Evolutionary conservation across 2,797 vertebrate species (phyloP), one percentile per base, ranked within the genome.

Genomic region (Vireo griseus): DNA sequence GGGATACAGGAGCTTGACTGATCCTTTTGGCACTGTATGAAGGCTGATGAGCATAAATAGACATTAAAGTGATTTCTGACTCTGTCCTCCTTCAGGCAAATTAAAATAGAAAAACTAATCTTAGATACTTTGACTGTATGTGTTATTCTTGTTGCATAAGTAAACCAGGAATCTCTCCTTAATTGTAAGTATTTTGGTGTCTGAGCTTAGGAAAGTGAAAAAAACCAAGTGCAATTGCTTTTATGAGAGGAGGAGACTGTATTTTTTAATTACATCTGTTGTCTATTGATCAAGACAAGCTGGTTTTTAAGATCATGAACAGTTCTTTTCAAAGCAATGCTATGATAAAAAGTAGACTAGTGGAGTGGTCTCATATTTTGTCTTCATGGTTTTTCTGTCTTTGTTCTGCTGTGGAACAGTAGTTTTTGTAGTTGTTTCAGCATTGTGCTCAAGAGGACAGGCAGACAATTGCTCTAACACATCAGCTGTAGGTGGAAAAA

Each of bases 381-480:
- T 91, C 85, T 92, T 81, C 76, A 1, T 92, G 81, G 6, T 42
- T 96, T 92, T 94, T 91, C 78, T 84, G 52, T 63, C 91, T 95
- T 94, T 95, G 76, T 91, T 96, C 95, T 96, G 69, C 66, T 71
- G 37, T 24, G 31, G 58, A 91, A 76, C 6, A 7, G 84, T 91
- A 92, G 73, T 66, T 92, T 95, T 92, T 94, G 67, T 94, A 90
- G 79, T 85, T 90, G 89, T 91, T 96, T 91, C 87, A 91, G 79
- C 62, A 84, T 95, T 96, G 74, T 94, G 52, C 69, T 94, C 51
- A 39, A 82, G 87, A 72, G 62, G 52, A 86, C 73, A 90, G 73
- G 66, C 95, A 94, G 76, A 95, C 82, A 94, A 94, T 96, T 96
- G 89, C 77, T 90, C 73, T 94, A 94, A 93, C 42, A 47, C 81